These are phyloP conservation scores for Hippopotamus amphibius DNA, from an alignment of 2,113 vertebrate species.

Conservation along the genomic window DNA sequence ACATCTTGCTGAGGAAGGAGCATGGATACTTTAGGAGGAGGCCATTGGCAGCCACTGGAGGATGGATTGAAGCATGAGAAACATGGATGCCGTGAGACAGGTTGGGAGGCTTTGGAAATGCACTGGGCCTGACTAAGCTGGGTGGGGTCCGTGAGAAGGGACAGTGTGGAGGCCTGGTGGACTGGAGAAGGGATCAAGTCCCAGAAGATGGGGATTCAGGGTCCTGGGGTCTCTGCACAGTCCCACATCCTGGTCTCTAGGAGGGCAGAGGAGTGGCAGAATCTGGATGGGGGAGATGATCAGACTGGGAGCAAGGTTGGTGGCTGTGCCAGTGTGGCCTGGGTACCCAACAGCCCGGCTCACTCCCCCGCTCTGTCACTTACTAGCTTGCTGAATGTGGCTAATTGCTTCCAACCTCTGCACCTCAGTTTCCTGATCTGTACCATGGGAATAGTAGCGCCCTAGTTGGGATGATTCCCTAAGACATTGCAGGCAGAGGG, in stretches of 20 bases:
- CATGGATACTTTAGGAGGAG: neutral
- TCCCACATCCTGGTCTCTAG: neutral
- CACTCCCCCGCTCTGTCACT: neutral
- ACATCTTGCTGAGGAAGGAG: neutral
- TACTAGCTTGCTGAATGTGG: neutral
- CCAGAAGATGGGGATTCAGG: neutral
- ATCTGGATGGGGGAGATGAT: neutral
- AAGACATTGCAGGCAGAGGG: neutral
- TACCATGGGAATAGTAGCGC: too few species aligned
- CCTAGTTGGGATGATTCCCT: neutral
- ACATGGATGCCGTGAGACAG: neutral
- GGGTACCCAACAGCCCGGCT: neutral
- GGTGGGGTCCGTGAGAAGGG: neutral
- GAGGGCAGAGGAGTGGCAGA: neutral
- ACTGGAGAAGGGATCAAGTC: neutral
- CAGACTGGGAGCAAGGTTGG: neutral
- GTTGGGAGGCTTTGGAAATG: neutral
- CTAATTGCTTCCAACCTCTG: neutral
- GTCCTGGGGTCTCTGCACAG: neutral
- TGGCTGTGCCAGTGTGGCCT: accelerated
- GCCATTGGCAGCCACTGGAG: neutral
- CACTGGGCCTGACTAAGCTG: neutral
- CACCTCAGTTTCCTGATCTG: neutral
- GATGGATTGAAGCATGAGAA: neutral
- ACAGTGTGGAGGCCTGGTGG: neutral